Evolutionary conservation across 1,140 invertebrate species (phyloP), one percentile per base, ranked within the genome.

Genomic region (Leptonema lineaticorne): DNA sequence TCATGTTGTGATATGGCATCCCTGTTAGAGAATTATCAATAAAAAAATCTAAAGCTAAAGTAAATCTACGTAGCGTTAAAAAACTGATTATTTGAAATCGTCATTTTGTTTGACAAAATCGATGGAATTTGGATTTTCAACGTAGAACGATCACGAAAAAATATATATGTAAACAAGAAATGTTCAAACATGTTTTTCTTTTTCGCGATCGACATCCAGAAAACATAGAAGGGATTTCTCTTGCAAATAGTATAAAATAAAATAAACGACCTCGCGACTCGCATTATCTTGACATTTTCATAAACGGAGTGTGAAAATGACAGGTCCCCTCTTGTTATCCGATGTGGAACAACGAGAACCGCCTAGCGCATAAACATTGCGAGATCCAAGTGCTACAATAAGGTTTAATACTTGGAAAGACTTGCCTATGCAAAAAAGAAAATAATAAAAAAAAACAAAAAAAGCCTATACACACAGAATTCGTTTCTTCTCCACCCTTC

Each of bases 211-310:
- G 11, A 41, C 16, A 41, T 41, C 37, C 16, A 41, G 37, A 9
- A 3, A 11, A 41, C 11, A 41, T 2, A 14, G 37, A 16, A 41
- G 37, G 11, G 16, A 41, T 41, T 41, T 41, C 16, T 41, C 37
- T 16, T 16, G 2, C 37, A 4, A 41, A 41, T 41, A 41, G 37
- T 41, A 41, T 4, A 53, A 24, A 53, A 53, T 53, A 53, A 53
- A 26, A 20, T 53, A 24, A 53, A 53, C 50, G 50, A 53, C 50
- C 50, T 53, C 50, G 50, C 50, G 50, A 53, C 50, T 26, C 50
- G 50, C 50, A 53, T 53, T 53, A 53, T 53, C 50, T 53, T 53
- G 50, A 53, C 50, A 53, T 53, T 53, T 53, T 53, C 50, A 53
- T 53, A 53, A 53, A 53, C 50, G 50, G 8, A 26, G 50, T 53